A percentile compares a stretch with the other conserved stretches of the same genome.
Evolutionary conservation across 1,140 invertebrate genomes (phyloP).

Genomic region (Nasonia giraulti): DNA sequence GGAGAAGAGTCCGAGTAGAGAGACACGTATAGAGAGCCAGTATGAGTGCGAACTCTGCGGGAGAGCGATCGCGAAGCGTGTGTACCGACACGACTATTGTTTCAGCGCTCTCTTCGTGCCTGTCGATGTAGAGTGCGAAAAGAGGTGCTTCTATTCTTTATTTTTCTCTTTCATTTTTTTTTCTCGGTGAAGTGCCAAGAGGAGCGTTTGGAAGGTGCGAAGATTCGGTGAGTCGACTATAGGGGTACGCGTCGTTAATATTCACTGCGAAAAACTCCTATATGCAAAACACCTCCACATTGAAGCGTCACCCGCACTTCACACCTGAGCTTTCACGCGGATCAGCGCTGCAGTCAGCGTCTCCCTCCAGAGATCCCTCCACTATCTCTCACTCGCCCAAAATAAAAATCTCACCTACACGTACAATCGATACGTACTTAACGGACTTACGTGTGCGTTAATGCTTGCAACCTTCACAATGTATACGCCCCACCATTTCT

Average conservation of each 20-base stretch:
- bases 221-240: neutral
- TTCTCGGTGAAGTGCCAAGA: too few species aligned
- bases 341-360: neutral
- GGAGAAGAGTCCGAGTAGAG: neutral
- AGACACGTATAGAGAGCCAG: neutral
- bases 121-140: neutral
- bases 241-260: too few species aligned
- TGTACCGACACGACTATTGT: neutral
- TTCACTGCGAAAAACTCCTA: too few species aligned
- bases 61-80: neutral
- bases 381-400: neutral
- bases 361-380: neutral
- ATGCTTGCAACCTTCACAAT: neutral
- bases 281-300: too few species aligned
- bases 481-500: neutral
- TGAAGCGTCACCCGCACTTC: neutral
- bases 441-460: conserved; percentile 15
- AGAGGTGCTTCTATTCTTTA: too few species aligned
- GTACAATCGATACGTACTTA: neutral
- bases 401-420: neutral
- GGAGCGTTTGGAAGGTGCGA: too few species aligned
- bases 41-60: neutral
- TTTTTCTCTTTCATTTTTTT: too few species aligned
- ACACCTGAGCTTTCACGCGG: neutral
- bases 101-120: neutral